Conservation (phyloP, 2,113 vertebrate genomes). For the Oreochromis spilurus region DNA sequence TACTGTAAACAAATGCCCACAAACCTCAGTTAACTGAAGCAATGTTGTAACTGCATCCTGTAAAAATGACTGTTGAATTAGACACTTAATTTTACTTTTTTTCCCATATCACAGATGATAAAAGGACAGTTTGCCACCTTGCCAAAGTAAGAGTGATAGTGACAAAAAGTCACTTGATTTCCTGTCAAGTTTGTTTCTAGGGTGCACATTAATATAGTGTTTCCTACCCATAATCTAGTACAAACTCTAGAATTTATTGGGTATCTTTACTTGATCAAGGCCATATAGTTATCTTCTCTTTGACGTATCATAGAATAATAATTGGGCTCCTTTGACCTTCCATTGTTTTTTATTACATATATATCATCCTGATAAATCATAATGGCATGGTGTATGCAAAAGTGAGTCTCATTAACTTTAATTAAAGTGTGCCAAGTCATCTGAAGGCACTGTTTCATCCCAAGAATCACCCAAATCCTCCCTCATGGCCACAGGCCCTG, state of each 20-base stretch:
- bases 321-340: constrained; percentile 15
- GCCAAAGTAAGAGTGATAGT: not conserved
- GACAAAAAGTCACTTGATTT: not conserved
- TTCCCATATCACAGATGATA: not conserved
- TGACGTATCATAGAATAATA: constrained; percentile 19
- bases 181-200: not conserved
- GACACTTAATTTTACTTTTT: not conserved
- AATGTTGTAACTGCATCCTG: not conserved
- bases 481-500: constrained; percentile 18
- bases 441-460: constrained; percentile 29
- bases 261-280: constrained; percentile 1
- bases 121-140: not conserved
- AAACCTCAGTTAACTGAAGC: not conserved
- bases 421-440: constrained; percentile 45
- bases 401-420: constrained; percentile 54
- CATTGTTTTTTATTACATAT: constrained; percentile 26
- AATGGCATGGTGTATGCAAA: constrained; percentile 11
- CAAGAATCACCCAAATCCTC: not conserved
- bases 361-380: constrained; percentile 18
- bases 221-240: not conserved
- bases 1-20: not conserved
- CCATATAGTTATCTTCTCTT: not conserved
- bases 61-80: not conserved
- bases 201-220: not conserved
- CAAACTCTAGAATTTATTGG: not conserved